These are phyloP conservation scores for Drosophila nikananu DNA, from an alignment of 1,140 invertebrate species.

Conservation along the genomic window DNA sequence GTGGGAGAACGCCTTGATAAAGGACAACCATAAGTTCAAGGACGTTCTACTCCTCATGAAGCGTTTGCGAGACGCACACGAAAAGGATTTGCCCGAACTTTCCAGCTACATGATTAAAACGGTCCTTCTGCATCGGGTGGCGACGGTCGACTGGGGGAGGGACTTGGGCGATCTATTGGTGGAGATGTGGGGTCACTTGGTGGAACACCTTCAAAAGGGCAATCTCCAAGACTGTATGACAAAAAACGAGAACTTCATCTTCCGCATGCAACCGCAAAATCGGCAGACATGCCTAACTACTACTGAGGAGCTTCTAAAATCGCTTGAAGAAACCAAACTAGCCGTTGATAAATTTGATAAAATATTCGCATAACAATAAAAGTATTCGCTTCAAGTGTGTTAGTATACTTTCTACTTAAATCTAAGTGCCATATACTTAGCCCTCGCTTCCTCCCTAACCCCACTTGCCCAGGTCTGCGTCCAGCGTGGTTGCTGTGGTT, in stretches of 20 bases:
- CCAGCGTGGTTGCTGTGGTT: conserved; percentile 29
- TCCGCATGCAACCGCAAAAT: not conserved
- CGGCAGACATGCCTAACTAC: no score
- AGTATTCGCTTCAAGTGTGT: not conserved
- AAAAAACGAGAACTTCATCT: conserved; percentile 5
- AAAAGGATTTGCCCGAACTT: conserved; percentile 11
- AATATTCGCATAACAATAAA: not conserved
- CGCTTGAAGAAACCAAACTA: not conserved
- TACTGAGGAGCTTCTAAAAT: not conserved
- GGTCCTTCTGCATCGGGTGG: conserved; percentile 21
- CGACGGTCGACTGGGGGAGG: not conserved
- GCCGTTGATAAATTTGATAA: not conserved
- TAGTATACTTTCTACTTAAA: not conserved
- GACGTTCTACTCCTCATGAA: conserved; percentile 44
- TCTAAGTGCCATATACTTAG: no score
- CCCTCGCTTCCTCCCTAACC: not conserved
- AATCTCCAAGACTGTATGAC: conserved; percentile 13
- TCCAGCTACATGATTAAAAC: conserved; percentile 51
- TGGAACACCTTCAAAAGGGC: not conserved
- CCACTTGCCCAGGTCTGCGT: not conserved
- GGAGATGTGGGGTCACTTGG: conserved; percentile 27
- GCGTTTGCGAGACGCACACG: conserved; percentile 24
- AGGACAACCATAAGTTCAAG: conserved; percentile 27
- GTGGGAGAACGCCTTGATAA: conserved; percentile 39
- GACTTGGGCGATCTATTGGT: not conserved